phyloP scores from a whole-genome alignment of 2,888 invertebrate species.

The Oconnorella tubifera region DNA sequence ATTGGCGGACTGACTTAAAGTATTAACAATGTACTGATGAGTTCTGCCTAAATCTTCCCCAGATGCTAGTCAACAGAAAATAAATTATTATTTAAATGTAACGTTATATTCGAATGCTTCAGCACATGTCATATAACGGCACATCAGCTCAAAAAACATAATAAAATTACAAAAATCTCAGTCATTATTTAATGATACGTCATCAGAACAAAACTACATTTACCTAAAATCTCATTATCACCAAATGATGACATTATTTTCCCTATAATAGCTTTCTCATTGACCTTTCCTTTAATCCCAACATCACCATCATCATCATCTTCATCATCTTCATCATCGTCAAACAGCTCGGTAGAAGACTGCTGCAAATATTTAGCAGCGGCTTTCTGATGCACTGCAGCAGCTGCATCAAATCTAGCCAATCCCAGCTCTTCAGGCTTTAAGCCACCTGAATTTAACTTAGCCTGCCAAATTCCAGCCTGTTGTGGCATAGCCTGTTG shows the following conservation, averaged over 20 bases:
- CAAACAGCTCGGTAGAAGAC: neutral
- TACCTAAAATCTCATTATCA: too few species aligned
- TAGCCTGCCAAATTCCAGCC: too few species aligned
- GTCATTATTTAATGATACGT: too few species aligned
- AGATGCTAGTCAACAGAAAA: neutral
- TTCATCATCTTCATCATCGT: conserved; percentile 18
- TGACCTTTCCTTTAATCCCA: neutral
- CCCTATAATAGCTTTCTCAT: too few species aligned
- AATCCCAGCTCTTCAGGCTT: too few species aligned
- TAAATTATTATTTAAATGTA: neutral
- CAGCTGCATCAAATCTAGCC: neutral
- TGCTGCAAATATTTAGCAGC: neutral
- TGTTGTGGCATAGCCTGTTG: too few species aligned
- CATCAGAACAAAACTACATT: too few species aligned
- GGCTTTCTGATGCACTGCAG: neutral
- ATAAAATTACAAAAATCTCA: neutral
- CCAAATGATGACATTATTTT: too few species aligned
- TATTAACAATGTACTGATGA: conserved; percentile 72
- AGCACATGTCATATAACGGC: neutral
- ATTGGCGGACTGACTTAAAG: conserved; percentile 73
- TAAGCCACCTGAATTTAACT: too few species aligned
- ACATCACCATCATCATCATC: conserved; percentile 10
- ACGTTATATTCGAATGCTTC: neutral
- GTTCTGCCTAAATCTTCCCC: conserved; percentile 56
- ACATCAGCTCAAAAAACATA: neutral